These are phyloP conservation scores for Conistra vaccinii DNA, from an alignment of 2,888 invertebrate species.

Conservation along the genomic window DNA sequence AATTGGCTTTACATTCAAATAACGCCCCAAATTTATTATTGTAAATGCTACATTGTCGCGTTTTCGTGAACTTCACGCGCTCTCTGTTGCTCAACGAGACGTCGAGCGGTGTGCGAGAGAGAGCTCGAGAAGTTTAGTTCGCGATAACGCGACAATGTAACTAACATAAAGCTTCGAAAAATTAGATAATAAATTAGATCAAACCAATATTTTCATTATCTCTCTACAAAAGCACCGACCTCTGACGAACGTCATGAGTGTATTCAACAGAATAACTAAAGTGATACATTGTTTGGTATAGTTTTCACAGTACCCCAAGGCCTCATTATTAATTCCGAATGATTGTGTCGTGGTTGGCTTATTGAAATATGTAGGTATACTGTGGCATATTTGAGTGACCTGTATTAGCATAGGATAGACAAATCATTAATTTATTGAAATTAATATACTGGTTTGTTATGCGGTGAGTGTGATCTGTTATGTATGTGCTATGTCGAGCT, in stretches of 20 bases:
- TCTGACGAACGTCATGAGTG: background rate
- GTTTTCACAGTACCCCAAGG: slow-evolving; percentile 43
- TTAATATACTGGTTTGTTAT: slow-evolving; percentile 16
- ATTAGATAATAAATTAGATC: background rate
- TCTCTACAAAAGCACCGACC: slow-evolving; percentile 8
- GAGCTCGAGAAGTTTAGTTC: no score
- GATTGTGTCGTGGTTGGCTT: slow-evolving; percentile 47
- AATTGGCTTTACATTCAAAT: no score
- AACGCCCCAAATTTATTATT: background rate
- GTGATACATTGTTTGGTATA: slow-evolving; percentile 31
- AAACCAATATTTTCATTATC: slow-evolving; percentile 7
- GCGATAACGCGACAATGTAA: no score
- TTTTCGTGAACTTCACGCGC: no score
- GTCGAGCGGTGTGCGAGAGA: no score
- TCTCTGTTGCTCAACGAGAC: no score
- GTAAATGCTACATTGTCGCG: no score
- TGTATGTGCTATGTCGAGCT: background rate
- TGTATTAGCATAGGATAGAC: slow-evolving; percentile 25
- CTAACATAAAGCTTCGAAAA: background rate
- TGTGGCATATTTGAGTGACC: slow-evolving; percentile 40
- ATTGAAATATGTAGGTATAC: slow-evolving; percentile 51
- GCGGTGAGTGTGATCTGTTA: background rate
- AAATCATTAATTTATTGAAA: slow-evolving; percentile 46
- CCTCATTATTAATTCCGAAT: slow-evolving; percentile 59
- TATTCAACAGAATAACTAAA: slow-evolving; percentile 34